Base-by-base conservation (phyloP, 1,140 invertebrate genomes). In the Procambarus clarkii region DNA sequence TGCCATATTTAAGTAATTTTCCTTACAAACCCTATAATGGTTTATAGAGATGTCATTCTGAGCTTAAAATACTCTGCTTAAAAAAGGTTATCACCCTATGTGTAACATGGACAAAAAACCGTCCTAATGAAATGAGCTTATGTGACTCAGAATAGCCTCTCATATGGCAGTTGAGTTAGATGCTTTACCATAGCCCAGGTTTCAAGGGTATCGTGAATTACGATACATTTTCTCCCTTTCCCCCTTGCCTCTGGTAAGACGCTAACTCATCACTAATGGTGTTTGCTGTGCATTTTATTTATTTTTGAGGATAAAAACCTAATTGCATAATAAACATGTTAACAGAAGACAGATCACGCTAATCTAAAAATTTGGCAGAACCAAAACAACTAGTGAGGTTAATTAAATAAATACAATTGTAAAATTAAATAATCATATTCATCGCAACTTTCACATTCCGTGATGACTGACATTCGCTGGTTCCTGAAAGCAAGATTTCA, bases 281-380 rank as follows among this genome's bases (percentile, higher is more conserved):
- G 44, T 78, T 34, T 50, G 48, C 34, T 79, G 48, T 79, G 48
- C 48, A 79, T 50, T 79, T 46, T 79, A 11, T 79, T 79, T 79
- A 46, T 18, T 54, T 54, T 54, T 8, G 7, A 5, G 50, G 50
- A n/a, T n/a, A n/a, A n/a, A 11, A 3, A 54, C 50, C 13, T 8
- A 54, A 54, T 54, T 54, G 13, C 50, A 54, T 11, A 54, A 2
- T 54, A 54, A 54, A 54, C 3, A 79, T 18, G 11, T 21, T 74
- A 74, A 24, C 24, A 8, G 7, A 4, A 21, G 13, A n/a, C 34
- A 74, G 34, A 7, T 7, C n/a, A 34, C 18, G 60, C 13, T 69
- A 69, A 69, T 69, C 15, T 69, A 15, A 69, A 4, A 15, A 69
- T 15, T 15, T 69, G 15, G 0, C 60, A 15, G 21, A 69, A 69